A percentile compares a stretch with the other conserved stretches of the same genome.
phyloP scores from a whole-genome alignment of 35 echinoderm and acorn worm species.

The Heliocidaris tuberculata region DNA sequence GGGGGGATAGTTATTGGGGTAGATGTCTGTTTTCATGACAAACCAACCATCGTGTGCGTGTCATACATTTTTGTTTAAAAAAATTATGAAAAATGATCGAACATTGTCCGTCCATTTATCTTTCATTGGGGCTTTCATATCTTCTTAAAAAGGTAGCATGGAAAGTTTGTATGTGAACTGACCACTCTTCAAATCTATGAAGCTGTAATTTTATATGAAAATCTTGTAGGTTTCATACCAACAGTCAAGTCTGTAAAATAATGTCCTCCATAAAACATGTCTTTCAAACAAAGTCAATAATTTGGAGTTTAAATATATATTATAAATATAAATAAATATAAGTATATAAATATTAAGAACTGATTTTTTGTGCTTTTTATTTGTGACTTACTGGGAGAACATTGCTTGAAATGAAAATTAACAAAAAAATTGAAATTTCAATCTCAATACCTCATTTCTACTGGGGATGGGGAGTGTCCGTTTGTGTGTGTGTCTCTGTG shows the following conservation, averaged over 20 bases:
- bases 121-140: neutral
- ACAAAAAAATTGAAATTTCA: too few relatives aligned
- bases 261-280: neutral
- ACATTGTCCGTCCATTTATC: neutral
- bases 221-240: neutral
- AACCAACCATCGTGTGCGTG: too few relatives aligned
- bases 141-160: neutral
- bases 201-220: too few relatives aligned
- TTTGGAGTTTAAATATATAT: neutral
- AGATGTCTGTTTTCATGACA: too few relatives aligned
- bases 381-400: neutral
- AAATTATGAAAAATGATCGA: neutral
- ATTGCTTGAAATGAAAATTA: too few relatives aligned
- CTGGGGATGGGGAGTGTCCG: too few relatives aligned
- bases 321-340: slow-evolving; percentile 4
- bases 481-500: too few relatives aligned
- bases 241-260: neutral
- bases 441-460: too few relatives aligned
- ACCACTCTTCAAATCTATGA: too few relatives aligned
- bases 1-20: too few relatives aligned
- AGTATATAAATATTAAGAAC: neutral
- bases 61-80: neutral
- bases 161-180: too few relatives aligned
- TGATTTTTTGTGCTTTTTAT: neutral
- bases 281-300: neutral